A percentile compares a stretch with the other conserved stretches of the same genome.
Evolutionary conservation across 2,797 vertebrate genomes (phyloP).

Genomic region (Staurois parvus): DNA sequence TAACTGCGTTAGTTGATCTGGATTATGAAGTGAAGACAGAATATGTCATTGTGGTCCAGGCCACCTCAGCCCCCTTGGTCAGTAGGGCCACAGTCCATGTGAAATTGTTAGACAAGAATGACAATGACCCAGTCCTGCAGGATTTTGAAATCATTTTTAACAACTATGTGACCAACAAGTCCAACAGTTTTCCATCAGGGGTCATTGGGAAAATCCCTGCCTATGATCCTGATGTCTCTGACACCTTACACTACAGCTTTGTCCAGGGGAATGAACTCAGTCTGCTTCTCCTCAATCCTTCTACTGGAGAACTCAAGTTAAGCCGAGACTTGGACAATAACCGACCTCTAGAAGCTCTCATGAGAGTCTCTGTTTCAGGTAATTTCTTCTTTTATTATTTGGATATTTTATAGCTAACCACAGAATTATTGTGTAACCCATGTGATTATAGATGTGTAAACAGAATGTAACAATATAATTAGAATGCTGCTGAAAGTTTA

Average conservation of each 20-base stretch:
- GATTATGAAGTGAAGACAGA: constrained; percentile 93
- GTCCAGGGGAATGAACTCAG: constrained; percentile 92
- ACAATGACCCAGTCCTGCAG: constrained; percentile 88
- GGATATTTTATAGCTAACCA: neutral
- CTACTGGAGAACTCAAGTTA: constrained; percentile 91
- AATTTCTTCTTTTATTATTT: constrained; percentile 66
- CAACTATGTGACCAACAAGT: constrained; percentile 97
- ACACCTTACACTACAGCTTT: constrained; percentile 90
- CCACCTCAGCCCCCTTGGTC: constrained; percentile 94
- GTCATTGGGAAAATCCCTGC: constrained; percentile 95
- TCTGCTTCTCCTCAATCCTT: constrained; percentile 86
- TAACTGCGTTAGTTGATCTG: constrained; percentile 88
- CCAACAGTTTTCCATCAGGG: constrained; percentile 93
- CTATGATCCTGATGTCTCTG: constrained; percentile 92
- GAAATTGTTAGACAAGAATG: constrained; percentile 90
- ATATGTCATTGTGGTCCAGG: constrained; percentile 95
- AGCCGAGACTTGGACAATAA: constrained; percentile 94
- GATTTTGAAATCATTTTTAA: constrained; percentile 99
- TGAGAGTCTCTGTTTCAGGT: constrained; percentile 96
- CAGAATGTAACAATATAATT: too few species aligned
- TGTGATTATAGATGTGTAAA: too few species aligned
- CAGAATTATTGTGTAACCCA: too few species aligned
- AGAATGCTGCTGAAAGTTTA: too few species aligned
- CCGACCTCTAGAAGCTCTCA: constrained; percentile 90
- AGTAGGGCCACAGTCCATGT: constrained; percentile 93